Conservation (phyloP, 2,888 invertebrate species). For the Sinohyriopsis cumingii region DNA sequence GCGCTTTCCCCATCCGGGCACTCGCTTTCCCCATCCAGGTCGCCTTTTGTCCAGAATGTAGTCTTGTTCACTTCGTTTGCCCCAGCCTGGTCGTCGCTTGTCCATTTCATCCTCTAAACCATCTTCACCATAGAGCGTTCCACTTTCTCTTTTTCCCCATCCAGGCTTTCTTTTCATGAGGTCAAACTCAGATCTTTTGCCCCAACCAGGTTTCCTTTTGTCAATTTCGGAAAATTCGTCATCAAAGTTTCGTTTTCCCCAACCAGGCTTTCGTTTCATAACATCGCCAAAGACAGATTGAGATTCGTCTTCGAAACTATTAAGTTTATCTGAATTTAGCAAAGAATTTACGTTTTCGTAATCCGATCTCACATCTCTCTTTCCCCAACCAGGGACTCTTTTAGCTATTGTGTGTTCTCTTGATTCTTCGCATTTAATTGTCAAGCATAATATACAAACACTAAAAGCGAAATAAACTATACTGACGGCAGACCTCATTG, state of each 20-base stretch:
- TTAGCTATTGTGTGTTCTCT: slow-evolving; percentile 30
- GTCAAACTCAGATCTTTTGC: slow-evolving; percentile 33
- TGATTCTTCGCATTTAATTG: slow-evolving; percentile 13
- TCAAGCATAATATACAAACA: slow-evolving; percentile 18
- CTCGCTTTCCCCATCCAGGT: slow-evolving; percentile 60
- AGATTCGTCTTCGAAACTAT: slow-evolving; percentile 27
- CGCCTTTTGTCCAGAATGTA: slow-evolving; percentile 36
- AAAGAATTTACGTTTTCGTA: slow-evolving; percentile 28
- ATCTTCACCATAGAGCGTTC: slow-evolving; percentile 11
- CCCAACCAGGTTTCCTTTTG: slow-evolving; percentile 53
- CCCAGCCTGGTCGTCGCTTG: slow-evolving; percentile 54
- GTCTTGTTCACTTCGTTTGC: slow-evolving; percentile 35
- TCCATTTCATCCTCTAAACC: slow-evolving; percentile 23
- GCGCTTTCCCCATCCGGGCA: slow-evolving; percentile 58
- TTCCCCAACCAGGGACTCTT: slow-evolving; percentile 52
- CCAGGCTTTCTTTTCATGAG: slow-evolving; percentile 41
- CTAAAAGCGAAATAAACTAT: slow-evolving; percentile 12
- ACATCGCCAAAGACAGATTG: slow-evolving; percentile 4
- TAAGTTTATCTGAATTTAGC: slow-evolving; percentile 27
- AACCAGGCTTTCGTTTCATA: slow-evolving; percentile 47
- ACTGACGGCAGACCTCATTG: too few species aligned
- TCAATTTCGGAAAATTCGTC: slow-evolving; percentile 28
- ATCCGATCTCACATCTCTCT: slow-evolving; percentile 21
- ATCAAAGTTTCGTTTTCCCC: slow-evolving; percentile 41
- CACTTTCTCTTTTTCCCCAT: slow-evolving; percentile 40